Conservation (phyloP, 2,797 vertebrate genomes). For the Tragelaphus eurycerus region DNA sequence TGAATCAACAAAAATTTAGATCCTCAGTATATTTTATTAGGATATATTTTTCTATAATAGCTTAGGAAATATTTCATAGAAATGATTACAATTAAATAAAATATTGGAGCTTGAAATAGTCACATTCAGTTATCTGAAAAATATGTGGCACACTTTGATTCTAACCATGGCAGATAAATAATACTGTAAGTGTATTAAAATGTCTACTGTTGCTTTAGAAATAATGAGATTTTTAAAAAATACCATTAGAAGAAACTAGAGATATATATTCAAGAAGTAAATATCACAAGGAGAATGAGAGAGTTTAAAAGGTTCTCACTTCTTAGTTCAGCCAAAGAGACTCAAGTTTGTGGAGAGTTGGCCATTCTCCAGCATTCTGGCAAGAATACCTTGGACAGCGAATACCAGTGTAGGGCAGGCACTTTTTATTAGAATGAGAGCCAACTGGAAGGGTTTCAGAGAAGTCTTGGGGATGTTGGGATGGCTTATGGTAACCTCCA, state of each 20-base stretch:
- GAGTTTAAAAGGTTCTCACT: neutral
- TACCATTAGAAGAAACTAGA: neutral
- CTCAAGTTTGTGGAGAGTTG: neutral
- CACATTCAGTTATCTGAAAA: neutral
- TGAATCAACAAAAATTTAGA: neutral
- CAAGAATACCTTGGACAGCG: neutral
- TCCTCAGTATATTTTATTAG: neutral
- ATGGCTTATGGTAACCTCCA: neutral
- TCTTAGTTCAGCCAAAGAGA: neutral
- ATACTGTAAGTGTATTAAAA: neutral
- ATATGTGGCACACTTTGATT: neutral
- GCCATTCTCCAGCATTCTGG: neutral
- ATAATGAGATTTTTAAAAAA: neutral
- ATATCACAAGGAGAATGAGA: neutral
- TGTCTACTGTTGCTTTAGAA: neutral
- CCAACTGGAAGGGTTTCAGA: neutral
- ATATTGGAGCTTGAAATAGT: neutral
- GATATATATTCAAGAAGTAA: neutral
- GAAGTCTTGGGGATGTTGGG: neutral
- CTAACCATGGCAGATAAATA: neutral
- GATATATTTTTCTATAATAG: neutral
- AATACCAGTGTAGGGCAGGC: neutral
- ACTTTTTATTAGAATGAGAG: neutral
- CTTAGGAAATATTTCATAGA: neutral
- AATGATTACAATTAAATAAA: slow-evolving; percentile 17